phyloP scores from a whole-genome alignment of 2,888 invertebrate genomes.

The Cantharis flavilabris region DNA sequence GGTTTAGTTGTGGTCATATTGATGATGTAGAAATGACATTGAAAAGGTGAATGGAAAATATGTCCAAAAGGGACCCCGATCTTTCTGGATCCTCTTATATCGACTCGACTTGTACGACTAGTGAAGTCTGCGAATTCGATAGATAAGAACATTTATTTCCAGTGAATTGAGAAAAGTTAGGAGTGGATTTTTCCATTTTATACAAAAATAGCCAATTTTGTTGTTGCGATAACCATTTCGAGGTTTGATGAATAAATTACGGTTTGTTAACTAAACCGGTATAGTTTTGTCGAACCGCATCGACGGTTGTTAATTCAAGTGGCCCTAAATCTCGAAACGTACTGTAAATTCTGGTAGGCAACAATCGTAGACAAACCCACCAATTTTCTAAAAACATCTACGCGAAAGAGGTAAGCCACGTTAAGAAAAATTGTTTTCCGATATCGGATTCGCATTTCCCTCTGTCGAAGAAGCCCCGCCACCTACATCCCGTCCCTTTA shows the following conservation, averaged over 20 bases:
- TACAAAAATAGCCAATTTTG: slow-evolving; percentile 20
- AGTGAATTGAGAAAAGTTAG: slow-evolving; percentile 11
- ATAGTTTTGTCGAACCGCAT: slow-evolving; percentile 5
- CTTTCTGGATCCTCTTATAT: slow-evolving; percentile 22
- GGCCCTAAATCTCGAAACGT: slow-evolving; percentile 22
- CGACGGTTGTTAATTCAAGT: slow-evolving; percentile 16
- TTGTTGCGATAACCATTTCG: background rate
- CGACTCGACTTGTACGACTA: slow-evolving; percentile 17
- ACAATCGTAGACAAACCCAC: slow-evolving; percentile 36
- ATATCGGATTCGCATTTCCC: slow-evolving; percentile 54
- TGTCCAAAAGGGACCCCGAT: slow-evolving; percentile 38
- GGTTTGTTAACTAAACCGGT: background rate
- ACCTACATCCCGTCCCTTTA: slow-evolving; percentile 38
- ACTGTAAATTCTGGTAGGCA: slow-evolving; percentile 32
- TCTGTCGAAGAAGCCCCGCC: slow-evolving; percentile 35
- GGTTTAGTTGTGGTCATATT: slow-evolving; percentile 47
- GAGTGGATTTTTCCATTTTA: slow-evolving; percentile 22
- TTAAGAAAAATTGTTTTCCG: slow-evolving; percentile 60
- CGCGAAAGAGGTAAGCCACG: slow-evolving; percentile 40
- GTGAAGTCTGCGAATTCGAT: slow-evolving; percentile 19
- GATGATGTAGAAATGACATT: slow-evolving; percentile 46
- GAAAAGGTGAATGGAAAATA: slow-evolving; percentile 45
- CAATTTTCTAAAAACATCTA: slow-evolving; percentile 36
- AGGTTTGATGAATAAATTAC: background rate
- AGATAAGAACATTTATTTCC: slow-evolving; percentile 27